phyloP scores from a whole-genome alignment of 2,113 vertebrate genomes.

The Ciconia boyciana region DNA sequence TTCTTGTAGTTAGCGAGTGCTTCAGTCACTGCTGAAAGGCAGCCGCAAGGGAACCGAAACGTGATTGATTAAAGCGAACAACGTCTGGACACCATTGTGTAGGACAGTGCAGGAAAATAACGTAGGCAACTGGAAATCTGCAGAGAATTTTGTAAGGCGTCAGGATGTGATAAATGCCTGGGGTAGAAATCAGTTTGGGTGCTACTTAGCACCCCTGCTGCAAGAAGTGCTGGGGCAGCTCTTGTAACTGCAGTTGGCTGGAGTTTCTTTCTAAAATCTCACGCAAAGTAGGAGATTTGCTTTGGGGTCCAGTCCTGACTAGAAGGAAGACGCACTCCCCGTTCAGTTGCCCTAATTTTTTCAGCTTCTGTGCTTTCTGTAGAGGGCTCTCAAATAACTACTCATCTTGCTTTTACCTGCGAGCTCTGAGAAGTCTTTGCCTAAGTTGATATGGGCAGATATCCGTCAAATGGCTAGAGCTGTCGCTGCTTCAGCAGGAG shows the following conservation, averaged over 20 bases:
- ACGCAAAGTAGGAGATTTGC: not conserved
- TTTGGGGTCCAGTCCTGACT: not conserved
- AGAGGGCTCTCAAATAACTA: not conserved
- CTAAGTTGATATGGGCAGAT: not conserved
- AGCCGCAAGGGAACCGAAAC: not conserved
- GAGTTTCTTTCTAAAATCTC: not conserved
- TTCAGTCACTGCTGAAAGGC: constrained; percentile 4
- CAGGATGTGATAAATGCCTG: not conserved
- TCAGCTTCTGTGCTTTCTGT: not conserved
- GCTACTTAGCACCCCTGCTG: not conserved
- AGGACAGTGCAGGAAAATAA: not conserved
- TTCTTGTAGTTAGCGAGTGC: not conserved
- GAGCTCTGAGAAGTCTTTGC: not conserved
- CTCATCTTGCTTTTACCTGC: not conserved
- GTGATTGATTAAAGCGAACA: not conserved
- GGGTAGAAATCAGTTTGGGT: not conserved
- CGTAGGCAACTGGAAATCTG: not conserved
- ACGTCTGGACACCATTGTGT: not conserved
- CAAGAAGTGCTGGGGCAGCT: not conserved
- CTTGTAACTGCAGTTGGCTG: not conserved
- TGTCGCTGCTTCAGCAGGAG: not conserved
- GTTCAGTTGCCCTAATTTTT: not conserved
- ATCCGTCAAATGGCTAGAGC: not conserved
- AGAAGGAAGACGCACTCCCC: not conserved
- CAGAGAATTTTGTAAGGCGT: not conserved